Conservation (phyloP, 2,888 invertebrate genomes). For the Hyposoter didymator region DNA sequence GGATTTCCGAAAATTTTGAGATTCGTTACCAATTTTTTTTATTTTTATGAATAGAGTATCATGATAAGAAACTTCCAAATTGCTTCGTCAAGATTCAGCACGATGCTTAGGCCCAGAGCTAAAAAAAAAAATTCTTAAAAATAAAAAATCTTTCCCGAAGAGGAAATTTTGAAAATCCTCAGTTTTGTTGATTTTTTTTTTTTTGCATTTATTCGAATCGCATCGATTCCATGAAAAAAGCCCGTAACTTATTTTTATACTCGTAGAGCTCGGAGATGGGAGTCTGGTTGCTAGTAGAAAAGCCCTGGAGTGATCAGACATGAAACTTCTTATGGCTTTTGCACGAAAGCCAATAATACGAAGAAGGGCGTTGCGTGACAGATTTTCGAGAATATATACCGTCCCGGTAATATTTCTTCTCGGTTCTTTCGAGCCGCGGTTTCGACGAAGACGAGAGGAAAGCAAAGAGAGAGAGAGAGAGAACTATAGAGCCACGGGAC, state of each 20-base stretch:
- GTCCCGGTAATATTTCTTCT: slow-evolving; percentile 48
- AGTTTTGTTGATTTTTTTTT: not conserved
- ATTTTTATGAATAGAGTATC: no score
- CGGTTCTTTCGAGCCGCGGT: not conserved
- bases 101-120: no score
- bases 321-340: slow-evolving; percentile 39
- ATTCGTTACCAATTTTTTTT: no score
- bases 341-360: slow-evolving; percentile 50
- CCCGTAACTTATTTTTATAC: not conserved
- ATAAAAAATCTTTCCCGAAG: no score
- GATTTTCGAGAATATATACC: slow-evolving; percentile 56
- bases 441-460: slow-evolving; percentile 3
- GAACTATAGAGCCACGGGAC: slow-evolving; percentile 17
- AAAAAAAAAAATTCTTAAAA: no score
- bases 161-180: no score
- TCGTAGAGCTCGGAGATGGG: not conserved
- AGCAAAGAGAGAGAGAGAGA: not conserved
- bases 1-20: no score
- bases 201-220: not conserved
- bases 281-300: not conserved
- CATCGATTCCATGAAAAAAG: not conserved
- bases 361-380: slow-evolving; percentile 60
- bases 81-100: no score
- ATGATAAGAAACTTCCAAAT: no score
- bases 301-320: slow-evolving; percentile 30